A percentile compares a stretch with the other conserved stretches of the same genome.
Conservation (phyloP, 2,888 invertebrate species). For the Agonum fuliginosum region DNA sequence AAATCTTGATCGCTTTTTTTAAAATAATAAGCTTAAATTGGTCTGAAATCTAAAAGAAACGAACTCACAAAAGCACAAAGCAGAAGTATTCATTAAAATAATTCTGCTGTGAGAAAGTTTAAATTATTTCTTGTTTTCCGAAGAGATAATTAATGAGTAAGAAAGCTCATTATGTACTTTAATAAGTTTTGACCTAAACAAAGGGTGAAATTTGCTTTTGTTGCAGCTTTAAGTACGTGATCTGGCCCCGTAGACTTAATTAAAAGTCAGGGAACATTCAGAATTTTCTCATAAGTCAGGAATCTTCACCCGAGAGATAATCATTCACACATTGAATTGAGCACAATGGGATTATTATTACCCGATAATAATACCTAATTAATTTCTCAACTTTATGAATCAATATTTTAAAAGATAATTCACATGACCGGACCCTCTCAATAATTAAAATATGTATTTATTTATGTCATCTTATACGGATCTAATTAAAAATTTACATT, state of each 20-base stretch:
- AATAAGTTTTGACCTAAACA: slow-evolving; percentile 46
- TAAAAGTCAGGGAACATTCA: slow-evolving; percentile 14
- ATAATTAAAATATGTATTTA: too few relatives aligned
- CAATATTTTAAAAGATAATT: too few relatives aligned
- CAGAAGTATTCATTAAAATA: slow-evolving; percentile 2
- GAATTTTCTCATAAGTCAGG: neutral
- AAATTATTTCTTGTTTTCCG: slow-evolving; percentile 9
- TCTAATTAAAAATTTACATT: too few relatives aligned
- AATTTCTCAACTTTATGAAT: too few relatives aligned
- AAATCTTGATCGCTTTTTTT: too few relatives aligned
- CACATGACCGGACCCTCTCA: too few relatives aligned
- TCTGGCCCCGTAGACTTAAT: slow-evolving; percentile 26
- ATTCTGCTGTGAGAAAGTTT: neutral
- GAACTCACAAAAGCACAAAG: neutral
- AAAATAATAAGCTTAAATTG: too few relatives aligned
- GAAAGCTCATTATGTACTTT: slow-evolving; percentile 50
- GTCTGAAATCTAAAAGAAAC: too few relatives aligned
- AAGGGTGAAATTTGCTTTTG: slow-evolving; percentile 49
- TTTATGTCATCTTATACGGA: too few relatives aligned
- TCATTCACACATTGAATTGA: too few relatives aligned
- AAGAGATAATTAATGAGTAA: slow-evolving; percentile 23
- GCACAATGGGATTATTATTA: too few relatives aligned
- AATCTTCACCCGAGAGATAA: neutral
- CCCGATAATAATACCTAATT: too few relatives aligned
- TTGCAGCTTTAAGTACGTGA: slow-evolving; percentile 44